A percentile compares a stretch with the other conserved stretches of the same genome.
These are phyloP conservation scores for Tragulus kanchil DNA, from an alignment of 2,113 vertebrate species.

Conservation along the genomic window DNA sequence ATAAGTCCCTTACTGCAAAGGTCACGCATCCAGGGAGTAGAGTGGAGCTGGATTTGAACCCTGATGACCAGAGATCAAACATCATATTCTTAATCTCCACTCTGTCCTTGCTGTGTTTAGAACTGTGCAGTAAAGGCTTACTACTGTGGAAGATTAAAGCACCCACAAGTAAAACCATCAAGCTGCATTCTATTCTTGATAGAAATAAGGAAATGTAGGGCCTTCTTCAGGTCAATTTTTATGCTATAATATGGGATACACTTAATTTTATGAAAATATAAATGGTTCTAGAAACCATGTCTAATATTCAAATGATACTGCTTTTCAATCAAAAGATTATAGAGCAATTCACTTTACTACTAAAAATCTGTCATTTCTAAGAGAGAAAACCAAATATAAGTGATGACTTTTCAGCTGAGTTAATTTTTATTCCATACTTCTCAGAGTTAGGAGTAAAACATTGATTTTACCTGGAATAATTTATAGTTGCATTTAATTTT, in stretches of 20 bases:
- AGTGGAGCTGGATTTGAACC: not conserved
- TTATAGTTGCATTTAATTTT: slow-evolving; percentile 48
- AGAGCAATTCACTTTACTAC: slow-evolving; percentile 4
- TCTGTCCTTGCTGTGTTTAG: not conserved
- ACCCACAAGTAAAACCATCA: not conserved
- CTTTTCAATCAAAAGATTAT: slow-evolving; percentile 40
- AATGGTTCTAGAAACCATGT: slow-evolving; percentile 18
- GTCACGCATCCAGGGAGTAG: not conserved
- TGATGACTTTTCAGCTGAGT: slow-evolving; percentile 34
- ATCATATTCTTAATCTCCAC: not conserved
- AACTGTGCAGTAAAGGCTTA: fast-evolving
- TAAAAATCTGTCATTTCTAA: slow-evolving; percentile 30
- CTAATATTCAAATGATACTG: slow-evolving; percentile 46
- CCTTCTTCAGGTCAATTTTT: not conserved
- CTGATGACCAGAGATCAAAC: not conserved
- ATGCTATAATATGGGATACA: not conserved
- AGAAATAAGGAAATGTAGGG: not conserved
- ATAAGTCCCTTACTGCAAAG: not conserved
- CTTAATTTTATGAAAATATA: slow-evolving; percentile 47
- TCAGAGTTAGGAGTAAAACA: slow-evolving; percentile 30
- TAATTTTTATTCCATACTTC: slow-evolving; percentile 59
- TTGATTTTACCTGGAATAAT: slow-evolving; percentile 25
- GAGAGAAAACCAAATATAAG: slow-evolving; percentile 45
- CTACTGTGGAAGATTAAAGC: not conserved
- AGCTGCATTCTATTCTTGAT: not conserved